Percentiles rank a stretch among this genome's conserved stretches.
Evolutionary conservation across 2,113 vertebrate species (phyloP).

Genomic region (Gasterosteus nipponicus): DNA sequence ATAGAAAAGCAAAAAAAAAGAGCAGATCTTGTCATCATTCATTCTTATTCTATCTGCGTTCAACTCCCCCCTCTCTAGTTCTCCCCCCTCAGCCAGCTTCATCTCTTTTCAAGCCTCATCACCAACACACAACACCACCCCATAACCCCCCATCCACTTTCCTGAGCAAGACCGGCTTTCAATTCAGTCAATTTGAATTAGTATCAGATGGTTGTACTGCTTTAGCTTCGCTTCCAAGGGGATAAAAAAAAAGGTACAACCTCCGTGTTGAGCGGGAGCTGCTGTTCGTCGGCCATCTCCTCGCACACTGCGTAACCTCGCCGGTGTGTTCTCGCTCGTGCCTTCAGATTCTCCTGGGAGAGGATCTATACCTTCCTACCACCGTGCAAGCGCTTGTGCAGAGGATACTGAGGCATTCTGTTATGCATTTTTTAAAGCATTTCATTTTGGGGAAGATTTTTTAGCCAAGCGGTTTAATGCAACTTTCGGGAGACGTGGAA

Average conservation of each 20-base stretch:
- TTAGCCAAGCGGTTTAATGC: constrained; percentile 46
- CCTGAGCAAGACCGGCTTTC: constrained; percentile 71
- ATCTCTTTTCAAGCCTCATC: constrained; percentile 67
- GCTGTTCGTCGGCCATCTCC: constrained; percentile 23
- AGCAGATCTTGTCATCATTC: constrained; percentile 57
- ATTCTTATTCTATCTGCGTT: constrained; percentile 67
- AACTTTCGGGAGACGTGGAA: constrained; percentile 49
- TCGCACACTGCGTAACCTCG: constrained; percentile 11
- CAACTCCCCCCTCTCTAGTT: constrained; percentile 57
- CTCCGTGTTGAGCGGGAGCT: constrained; percentile 11
- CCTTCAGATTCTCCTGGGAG: constrained; percentile 3
- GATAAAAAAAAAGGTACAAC: constrained; percentile 12
- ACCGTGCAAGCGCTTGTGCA: constrained; percentile 6
- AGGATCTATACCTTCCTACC: constrained; percentile 21
- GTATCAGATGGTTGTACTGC: constrained; percentile 50
- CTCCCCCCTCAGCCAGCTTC: constrained; percentile 21
- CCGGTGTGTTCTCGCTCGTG: neutral
- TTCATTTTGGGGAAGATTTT: constrained; percentile 43
- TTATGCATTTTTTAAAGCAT: constrained; percentile 46
- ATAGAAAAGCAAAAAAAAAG: constrained; percentile 20
- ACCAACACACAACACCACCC: constrained; percentile 33
- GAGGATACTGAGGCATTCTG: constrained; percentile 9
- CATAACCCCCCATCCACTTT: constrained; percentile 46
- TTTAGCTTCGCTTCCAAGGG: constrained; percentile 46
- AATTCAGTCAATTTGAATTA: constrained; percentile 73